Conservation (phyloP, 2,888 invertebrate genomes). For the Amblyjoppa fuscipennis region DNA sequence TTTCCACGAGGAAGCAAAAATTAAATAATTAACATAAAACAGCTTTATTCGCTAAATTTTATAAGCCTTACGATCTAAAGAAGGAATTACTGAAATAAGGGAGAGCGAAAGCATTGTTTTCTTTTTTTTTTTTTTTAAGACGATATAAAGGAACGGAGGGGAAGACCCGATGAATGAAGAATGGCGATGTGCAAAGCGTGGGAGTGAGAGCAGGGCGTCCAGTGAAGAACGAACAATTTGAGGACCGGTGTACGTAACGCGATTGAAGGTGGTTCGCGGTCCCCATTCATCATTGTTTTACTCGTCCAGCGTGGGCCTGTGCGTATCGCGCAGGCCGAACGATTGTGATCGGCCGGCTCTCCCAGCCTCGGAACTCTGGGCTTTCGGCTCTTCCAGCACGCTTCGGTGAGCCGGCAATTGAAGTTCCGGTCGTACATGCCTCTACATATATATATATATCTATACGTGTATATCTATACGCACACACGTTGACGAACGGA, state of each 20-base stretch:
- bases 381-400: conserved; percentile 37
- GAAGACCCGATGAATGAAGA: conserved; percentile 35
- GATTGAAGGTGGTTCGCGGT: conserved; percentile 41
- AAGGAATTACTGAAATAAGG: neutral
- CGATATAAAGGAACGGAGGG: conserved; percentile 17
- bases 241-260: conserved; percentile 23
- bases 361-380: conserved; percentile 9
- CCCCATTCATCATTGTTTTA: conserved; percentile 50
- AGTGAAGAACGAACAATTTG: conserved; percentile 36
- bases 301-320: conserved; percentile 11
- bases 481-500: conserved; percentile 5
- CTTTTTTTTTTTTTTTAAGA: neutral
- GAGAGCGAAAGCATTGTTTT: neutral
- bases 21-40: neutral
- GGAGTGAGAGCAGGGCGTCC: conserved; percentile 32
- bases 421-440: conserved; percentile 46
- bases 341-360: conserved; percentile 6
- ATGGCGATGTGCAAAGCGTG: conserved; percentile 39
- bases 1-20: neutral
- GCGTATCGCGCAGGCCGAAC: conserved; percentile 6
- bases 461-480: neutral
- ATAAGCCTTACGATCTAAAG: neutral
- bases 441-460: neutral
- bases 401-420: conserved; percentile 48
- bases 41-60: neutral